Evolutionary conservation across 2,113 vertebrate genomes (phyloP), one percentile per base, ranked within the genome.

Genomic region (Morone chrysops): DNA sequence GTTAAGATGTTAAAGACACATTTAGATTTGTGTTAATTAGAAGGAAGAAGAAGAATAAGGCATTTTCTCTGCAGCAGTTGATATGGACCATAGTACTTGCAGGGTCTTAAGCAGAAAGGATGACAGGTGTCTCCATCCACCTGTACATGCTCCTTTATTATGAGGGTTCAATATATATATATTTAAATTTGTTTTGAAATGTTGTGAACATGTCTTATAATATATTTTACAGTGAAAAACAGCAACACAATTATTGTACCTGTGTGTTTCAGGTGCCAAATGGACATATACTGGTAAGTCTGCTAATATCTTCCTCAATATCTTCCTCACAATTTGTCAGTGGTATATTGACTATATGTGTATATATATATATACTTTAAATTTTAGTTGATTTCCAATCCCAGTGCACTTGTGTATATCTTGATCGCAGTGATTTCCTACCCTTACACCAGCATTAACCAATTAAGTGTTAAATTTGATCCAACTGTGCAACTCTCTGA

Each of bases 281-380:
- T 98, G 97, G 97, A 95, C 95, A 22, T 98, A 99, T 9, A 83
- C 82, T 75, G 97, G 97, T 98, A 94, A 97, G 97, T 96, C 72
- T 77, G 31, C 67, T 38, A 48, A 41, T 82, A 62, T 85, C 91
- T 10, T 47, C 45, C 12, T 47, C 13, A 47, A 47, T 47, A 31
- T 31, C 31, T 81, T 73, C 11, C 6, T 47, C 36, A 53, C 3
- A n/a, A 9, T 68, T 17, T 84, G 4, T 56, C 8, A 22, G 3
- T 40, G 22, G 4, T 31, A 31, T 17, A 16, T 25, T 25, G 25
- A 25, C 25, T 25, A 25, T 25, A 25, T 25, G 25, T 25, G 25
- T 50, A 50, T 50, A 45, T 11, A 16, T 50, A 50, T 50, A 45
- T 11, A 45, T 45, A 45, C 13, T 12, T 47, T 4, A 14, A 13